Evolutionary conservation across 2,888 invertebrate genomes (phyloP).

Genomic region (Eulithis testata): DNA sequence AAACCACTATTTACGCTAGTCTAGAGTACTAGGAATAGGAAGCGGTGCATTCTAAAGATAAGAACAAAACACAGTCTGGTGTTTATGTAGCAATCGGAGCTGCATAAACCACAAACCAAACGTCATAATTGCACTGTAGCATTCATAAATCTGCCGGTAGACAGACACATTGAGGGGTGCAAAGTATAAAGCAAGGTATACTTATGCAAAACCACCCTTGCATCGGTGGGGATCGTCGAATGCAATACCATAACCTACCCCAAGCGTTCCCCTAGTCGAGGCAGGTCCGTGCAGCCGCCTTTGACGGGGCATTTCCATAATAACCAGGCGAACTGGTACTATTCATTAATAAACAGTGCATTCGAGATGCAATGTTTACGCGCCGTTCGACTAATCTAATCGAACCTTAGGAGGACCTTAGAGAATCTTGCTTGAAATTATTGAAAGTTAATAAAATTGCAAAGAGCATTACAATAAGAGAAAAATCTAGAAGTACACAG

Average conservation of each 20-base stretch:
- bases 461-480: too few relatives aligned
- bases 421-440: conserved; percentile 38
- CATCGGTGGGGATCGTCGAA: conserved; percentile 70
- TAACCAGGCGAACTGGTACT: conserved; percentile 55
- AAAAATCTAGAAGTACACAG: too few relatives aligned
- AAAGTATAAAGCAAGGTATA: conserved; percentile 64
- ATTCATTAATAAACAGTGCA: conserved; percentile 52
- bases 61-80: conserved; percentile 20
- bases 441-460: background rate
- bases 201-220: conserved; percentile 77
- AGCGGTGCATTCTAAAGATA: conserved; percentile 25
- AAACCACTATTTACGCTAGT: conserved; percentile 4
- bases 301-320: conserved; percentile 76
- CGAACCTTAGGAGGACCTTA: conserved; percentile 38
- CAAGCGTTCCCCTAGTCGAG: conserved; percentile 76
- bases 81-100: conserved; percentile 35
- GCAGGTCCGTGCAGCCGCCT: conserved; percentile 73
- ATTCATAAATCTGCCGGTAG: conserved; percentile 75
- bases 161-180: conserved; percentile 70
- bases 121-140: conserved; percentile 71
- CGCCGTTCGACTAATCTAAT: background rate
- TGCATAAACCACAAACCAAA: conserved; percentile 52
- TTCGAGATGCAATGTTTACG: conserved; percentile 31
- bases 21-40: conserved; percentile 10
- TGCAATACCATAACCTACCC: conserved; percentile 81